These are phyloP conservation scores for Pemphigus obesinymphae DNA, from an alignment of 1,140 invertebrate species.

Conservation along the genomic window DNA sequence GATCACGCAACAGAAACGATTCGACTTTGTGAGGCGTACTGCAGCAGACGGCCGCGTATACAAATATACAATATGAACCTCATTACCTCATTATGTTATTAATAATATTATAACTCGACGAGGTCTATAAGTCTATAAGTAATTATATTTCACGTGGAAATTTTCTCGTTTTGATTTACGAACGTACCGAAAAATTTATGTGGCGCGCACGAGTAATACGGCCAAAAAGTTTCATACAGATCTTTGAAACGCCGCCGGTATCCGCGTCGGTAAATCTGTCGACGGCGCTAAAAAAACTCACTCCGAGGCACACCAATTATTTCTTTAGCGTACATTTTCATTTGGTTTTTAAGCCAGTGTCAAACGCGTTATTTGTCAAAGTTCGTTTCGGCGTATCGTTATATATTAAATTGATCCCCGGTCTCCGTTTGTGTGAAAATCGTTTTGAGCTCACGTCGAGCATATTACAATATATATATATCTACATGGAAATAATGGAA, in stretches of 20 bases:
- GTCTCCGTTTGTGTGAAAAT: not conserved
- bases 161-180: not conserved
- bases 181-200: not conserved
- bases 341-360: not conserved
- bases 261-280: slow-evolving; percentile 15
- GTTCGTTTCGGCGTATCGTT: not conserved
- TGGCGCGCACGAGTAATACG: not conserved
- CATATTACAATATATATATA: not conserved
- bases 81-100: too few species aligned
- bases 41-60: not conserved
- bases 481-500: not conserved
- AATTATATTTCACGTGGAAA: too few species aligned
- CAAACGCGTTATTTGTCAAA: not conserved
- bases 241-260: slow-evolving; percentile 8
- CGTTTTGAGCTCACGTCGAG: not conserved
- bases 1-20: not conserved
- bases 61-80: too few species aligned
- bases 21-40: not conserved
- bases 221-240: not conserved
- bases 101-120: not conserved
- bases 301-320: slow-evolving; percentile 1
- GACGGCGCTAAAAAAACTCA: slow-evolving; percentile 20
- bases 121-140: too few species aligned
- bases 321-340: not conserved
- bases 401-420: not conserved